These are phyloP conservation scores for Phasia obesa DNA, from an alignment of 2,888 invertebrate species.

Conservation along the genomic window DNA sequence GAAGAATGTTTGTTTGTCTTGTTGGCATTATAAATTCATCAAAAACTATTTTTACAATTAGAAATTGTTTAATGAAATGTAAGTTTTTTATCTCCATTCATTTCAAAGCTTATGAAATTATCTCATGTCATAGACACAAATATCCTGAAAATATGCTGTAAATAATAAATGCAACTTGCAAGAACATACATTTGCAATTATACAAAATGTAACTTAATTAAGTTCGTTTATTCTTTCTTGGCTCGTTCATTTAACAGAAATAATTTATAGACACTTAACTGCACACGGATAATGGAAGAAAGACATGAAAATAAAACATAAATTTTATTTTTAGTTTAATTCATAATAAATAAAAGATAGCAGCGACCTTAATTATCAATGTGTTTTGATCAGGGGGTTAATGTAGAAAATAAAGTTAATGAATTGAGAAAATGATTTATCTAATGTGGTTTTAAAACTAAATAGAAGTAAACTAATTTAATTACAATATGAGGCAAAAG, in stretches of 20 bases:
- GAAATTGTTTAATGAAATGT: constrained; percentile 61
- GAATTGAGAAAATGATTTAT: constrained; percentile 6
- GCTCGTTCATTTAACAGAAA: constrained; percentile 35
- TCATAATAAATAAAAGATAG: constrained; percentile 11
- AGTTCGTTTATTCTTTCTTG: constrained; percentile 16
- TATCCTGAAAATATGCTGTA: constrained; percentile 50
- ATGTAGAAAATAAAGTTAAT: constrained; percentile 31
- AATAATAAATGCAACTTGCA: constrained; percentile 38
- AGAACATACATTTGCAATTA: constrained; percentile 54
- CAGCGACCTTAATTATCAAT: constrained; percentile 36
- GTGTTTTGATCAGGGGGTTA: constrained; percentile 8
- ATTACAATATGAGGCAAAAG: neutral
- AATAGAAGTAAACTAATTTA: neutral
- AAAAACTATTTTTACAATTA: constrained; percentile 43
- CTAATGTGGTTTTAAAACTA: neutral
- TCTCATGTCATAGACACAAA: constrained; percentile 25
- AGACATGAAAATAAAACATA: constrained; percentile 27
- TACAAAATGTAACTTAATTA: constrained; percentile 54
- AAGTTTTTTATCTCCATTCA: neutral
- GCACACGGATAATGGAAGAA: constrained; percentile 46
- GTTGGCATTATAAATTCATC: constrained; percentile 41
- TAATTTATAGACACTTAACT: constrained; percentile 54
- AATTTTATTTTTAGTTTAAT: constrained; percentile 8
- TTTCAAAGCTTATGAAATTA: constrained; percentile 27
- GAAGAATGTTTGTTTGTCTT: constrained; percentile 41